Evolutionary conservation across 2,113 vertebrate genomes (phyloP).

Genomic region (Mohoua ochrocephala): DNA sequence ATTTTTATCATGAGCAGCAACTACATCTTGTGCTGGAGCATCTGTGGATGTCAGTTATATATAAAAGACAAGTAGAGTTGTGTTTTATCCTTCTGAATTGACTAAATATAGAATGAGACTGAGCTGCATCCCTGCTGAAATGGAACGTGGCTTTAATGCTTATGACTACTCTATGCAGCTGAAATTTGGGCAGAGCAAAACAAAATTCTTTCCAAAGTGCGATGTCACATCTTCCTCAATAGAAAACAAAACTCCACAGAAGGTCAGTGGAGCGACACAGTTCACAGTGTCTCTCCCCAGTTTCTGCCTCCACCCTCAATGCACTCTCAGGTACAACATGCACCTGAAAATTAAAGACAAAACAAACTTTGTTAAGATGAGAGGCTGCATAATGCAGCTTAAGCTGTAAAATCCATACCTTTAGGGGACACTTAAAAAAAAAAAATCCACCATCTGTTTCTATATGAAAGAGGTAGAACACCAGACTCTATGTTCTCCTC

Average conservation of each 20-base stretch:
- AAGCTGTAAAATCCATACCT: neutral
- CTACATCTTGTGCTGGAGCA: neutral
- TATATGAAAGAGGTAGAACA: neutral
- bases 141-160: neutral
- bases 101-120: neutral
- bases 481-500: neutral
- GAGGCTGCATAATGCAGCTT: neutral
- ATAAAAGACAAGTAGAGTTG: neutral
- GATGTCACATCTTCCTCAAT: neutral
- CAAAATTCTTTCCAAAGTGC: neutral
- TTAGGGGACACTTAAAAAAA: neutral
- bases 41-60: neutral
- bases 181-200: neutral
- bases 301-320: neutral
- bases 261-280: neutral
- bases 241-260: neutral
- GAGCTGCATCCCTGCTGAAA: neutral
- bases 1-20: neutral
- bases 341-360: neutral
- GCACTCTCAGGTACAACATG: neutral
- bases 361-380: neutral
- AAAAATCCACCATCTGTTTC: neutral
- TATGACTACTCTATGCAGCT: neutral
- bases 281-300: neutral
- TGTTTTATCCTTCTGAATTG: neutral